Evolutionary conservation across 2,888 invertebrate genomes (phyloP).

Genomic region (Rhimphoctona megacephalus): DNA sequence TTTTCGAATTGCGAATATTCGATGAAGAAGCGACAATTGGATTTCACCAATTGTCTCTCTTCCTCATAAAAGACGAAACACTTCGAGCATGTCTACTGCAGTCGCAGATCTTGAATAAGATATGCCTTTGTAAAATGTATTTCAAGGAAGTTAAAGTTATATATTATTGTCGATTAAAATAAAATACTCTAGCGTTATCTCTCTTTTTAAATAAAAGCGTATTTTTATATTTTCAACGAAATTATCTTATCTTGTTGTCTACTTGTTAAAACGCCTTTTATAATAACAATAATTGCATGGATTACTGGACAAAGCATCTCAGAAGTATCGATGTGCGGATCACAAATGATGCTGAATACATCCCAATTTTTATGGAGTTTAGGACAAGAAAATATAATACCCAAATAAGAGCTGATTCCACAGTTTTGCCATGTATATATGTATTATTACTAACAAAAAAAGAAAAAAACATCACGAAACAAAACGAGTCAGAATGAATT

Average conservation of each 20-base stretch:
- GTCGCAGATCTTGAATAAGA: neutral
- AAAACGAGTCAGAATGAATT: constrained; percentile 6
- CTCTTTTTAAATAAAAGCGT: neutral
- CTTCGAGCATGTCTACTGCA: neutral
- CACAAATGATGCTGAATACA: neutral
- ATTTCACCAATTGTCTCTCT: neutral
- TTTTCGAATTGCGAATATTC: neutral
- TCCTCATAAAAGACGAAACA: neutral
- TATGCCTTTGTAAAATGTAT: neutral
- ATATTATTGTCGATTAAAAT: neutral
- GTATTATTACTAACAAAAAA: neutral
- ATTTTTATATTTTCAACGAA: neutral
- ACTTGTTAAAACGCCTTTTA: neutral
- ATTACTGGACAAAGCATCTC: neutral
- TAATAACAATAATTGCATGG: neutral
- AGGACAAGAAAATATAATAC: neutral
- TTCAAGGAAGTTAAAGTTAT: neutral
- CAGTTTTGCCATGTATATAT: neutral
- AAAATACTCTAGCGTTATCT: neutral
- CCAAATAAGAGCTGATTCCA: neutral
- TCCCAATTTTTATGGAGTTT: neutral
- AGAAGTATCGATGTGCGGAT: neutral
- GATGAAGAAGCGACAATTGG: neutral
- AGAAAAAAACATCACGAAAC: constrained; percentile 5
- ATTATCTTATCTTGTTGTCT: neutral